phyloP scores from a whole-genome alignment of 2,113 vertebrate genomes.

The Pleuronectes platessa region DNA sequence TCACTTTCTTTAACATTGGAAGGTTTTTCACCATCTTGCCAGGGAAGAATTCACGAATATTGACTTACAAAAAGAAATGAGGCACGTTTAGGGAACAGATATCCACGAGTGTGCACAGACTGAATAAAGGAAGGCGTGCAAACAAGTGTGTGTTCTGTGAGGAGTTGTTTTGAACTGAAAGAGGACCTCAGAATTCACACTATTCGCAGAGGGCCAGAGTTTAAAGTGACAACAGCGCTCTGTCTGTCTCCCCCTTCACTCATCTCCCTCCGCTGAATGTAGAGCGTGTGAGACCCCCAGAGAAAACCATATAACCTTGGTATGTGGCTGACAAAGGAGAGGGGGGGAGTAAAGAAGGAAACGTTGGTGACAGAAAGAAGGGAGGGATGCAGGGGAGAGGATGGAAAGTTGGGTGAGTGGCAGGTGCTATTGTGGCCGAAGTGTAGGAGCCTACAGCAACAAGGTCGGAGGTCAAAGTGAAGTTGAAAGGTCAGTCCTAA shows the following conservation, averaged over 20 bases:
- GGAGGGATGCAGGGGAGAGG: slow-evolving; percentile 27
- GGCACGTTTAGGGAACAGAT: too few relatives aligned
- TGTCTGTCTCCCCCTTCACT: background rate
- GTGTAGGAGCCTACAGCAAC: slow-evolving; percentile 54
- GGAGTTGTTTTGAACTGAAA: background rate
- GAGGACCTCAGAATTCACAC: background rate
- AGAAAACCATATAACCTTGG: slow-evolving; percentile 41
- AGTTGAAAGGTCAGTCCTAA: slow-evolving; percentile 68
- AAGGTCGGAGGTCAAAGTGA: slow-evolving; percentile 76
- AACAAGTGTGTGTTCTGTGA: background rate
- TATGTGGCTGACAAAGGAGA: slow-evolving; percentile 58
- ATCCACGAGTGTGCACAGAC: background rate
- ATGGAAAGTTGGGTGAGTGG: slow-evolving; percentile 54
- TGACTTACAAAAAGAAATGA: too few relatives aligned
- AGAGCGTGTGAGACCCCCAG: slow-evolving; percentile 8
- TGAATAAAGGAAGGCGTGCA: background rate
- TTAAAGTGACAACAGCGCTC: slow-evolving; percentile 1
- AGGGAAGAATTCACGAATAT: too few relatives aligned
- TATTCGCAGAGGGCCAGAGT: background rate
- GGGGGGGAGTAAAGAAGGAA: background rate
- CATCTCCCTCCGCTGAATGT: slow-evolving; percentile 17
- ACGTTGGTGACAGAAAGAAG: slow-evolving; percentile 20
- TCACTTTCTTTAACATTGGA: too few relatives aligned
- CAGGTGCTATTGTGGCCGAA: slow-evolving; percentile 63
- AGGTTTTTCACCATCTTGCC: too few relatives aligned